phyloP scores from a whole-genome alignment of 2,888 invertebrate genomes.

The Parelbella ahira region DNA sequence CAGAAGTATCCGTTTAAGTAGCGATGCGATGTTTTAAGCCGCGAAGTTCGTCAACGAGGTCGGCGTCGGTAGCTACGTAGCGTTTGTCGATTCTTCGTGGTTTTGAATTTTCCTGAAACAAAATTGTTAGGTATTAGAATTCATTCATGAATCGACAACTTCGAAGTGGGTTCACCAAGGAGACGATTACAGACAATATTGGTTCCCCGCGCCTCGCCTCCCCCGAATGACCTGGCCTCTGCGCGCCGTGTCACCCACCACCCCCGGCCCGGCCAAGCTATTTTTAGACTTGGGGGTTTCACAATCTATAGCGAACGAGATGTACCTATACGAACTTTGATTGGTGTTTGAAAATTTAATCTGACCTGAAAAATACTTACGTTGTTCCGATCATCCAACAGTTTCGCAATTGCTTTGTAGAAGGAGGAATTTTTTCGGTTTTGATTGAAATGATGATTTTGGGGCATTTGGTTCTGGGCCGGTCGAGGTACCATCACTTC shows the following conservation, averaged over 20 bases:
- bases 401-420: conserved; percentile 73
- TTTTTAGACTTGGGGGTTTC: conserved; percentile 71
- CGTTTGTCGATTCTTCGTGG: conserved; percentile 81
- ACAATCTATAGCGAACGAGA: conserved; percentile 43
- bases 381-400: conserved; percentile 66
- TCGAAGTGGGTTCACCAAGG: conserved; percentile 35
- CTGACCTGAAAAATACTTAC: conserved; percentile 65
- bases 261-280: conserved; percentile 69
- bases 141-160: conserved; percentile 29
- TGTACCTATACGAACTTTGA: conserved; percentile 8
- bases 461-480: conserved; percentile 61
- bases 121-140: conserved; percentile 14
- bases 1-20: conserved; percentile 69
- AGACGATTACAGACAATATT: conserved; percentile 39
- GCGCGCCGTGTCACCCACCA: conserved; percentile 66
- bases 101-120: conserved; percentile 53
- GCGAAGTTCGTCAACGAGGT: conserved; percentile 82
- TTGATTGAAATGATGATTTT: conserved; percentile 46
- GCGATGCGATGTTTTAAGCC: conserved; percentile 82
- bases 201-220: conserved; percentile 41
- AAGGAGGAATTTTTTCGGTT: conserved; percentile 58
- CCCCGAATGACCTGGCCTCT: conserved; percentile 71
- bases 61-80: conserved; percentile 83
- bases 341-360: conserved; percentile 16
- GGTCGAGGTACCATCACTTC: conserved; percentile 83